Base-by-base conservation (phyloP, 2,888 invertebrate species). In the Drosophila suboccidentalis region DNA sequence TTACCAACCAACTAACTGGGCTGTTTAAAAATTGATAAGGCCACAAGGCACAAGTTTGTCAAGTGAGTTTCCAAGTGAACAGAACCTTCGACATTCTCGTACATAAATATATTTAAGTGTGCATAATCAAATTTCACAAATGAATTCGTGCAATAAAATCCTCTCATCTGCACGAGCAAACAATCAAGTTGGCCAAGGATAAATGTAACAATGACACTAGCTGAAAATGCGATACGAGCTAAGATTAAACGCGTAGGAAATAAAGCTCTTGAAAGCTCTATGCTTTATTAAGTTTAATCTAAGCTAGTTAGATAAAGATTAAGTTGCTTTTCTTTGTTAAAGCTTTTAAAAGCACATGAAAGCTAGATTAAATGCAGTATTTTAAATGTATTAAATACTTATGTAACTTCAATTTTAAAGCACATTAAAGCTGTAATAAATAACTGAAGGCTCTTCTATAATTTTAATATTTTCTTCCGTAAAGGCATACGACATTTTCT, bases 101-200 rank as follows among this genome's bases (percentile, higher is more conserved):
- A 32, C 15, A 58, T 61, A 72, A 29, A 61, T 54, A 69, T 57
- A 64, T 46, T 68, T 49, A 69, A 75, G 62, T 73, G 62, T 73
- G 71, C 74, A 80, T 79, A 79, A 77, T 73, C 81, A 77, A 77
- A 81, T 80, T 78, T 81, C 64, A 70, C 81, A 80, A 77, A 57
- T 78, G 74, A 75, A 81, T 79, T 78, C 74, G 60, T 71, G 68
- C 75, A 63, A 74, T 78, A 69, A 74, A 82, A 78, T 80, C 75
- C 66, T 61, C 46, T 74, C 81, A 78, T 81, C 71, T 79, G 78
- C 75, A 81, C 53, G 57, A 58, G 51, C 74, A 71, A 78, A 57
- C 73, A 68, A 46, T 39, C 29, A 50, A 75, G 38, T 43, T 66
- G 59, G 15, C 36, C 50, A 39, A 39, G 51, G 29, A 22, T 9